Conservation (phyloP, 2,888 invertebrate species). For the Phorcus lineatus region DNA sequence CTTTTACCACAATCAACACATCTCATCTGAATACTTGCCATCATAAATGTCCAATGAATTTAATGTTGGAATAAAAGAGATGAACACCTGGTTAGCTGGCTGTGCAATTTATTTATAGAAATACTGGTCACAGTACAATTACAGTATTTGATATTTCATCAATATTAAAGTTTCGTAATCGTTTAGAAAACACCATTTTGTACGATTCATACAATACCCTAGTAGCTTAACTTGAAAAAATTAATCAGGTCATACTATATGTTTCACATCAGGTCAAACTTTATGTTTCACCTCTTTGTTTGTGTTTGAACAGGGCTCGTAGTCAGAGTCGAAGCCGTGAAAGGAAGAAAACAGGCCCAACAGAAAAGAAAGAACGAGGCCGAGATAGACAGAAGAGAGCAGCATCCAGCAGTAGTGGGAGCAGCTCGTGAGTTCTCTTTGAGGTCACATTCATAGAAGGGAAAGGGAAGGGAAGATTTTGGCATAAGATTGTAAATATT, state of each 20-base stretch:
- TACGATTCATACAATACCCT: too few relatives aligned
- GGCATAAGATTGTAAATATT: not conserved
- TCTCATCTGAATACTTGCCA: too few relatives aligned
- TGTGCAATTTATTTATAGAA: too few relatives aligned
- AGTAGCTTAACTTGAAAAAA: not conserved
- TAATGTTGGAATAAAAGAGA: too few relatives aligned
- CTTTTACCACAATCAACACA: too few relatives aligned
- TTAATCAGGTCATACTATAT: not conserved
- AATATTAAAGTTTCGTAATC: too few relatives aligned
- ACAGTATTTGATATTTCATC: too few relatives aligned
- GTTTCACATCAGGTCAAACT: not conserved
- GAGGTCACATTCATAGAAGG: not conserved
- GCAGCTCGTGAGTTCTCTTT: conserved; percentile 50
- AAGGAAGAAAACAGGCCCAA: conserved; percentile 48
- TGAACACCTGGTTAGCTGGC: too few relatives aligned
- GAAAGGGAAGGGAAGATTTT: not conserved
- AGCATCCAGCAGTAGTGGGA: conserved; percentile 55
- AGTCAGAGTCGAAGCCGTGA: conserved; percentile 57
- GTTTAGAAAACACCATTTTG: too few relatives aligned
- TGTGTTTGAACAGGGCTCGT: conserved; percentile 43
- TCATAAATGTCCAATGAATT: too few relatives aligned
- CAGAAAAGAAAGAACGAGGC: conserved; percentile 50
- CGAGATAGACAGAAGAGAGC: conserved; percentile 57
- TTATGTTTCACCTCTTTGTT: not conserved
- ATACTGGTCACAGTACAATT: too few relatives aligned